phyloP scores from a whole-genome alignment of 2,113 vertebrate species.

The Pardalotus punctatus region DNA sequence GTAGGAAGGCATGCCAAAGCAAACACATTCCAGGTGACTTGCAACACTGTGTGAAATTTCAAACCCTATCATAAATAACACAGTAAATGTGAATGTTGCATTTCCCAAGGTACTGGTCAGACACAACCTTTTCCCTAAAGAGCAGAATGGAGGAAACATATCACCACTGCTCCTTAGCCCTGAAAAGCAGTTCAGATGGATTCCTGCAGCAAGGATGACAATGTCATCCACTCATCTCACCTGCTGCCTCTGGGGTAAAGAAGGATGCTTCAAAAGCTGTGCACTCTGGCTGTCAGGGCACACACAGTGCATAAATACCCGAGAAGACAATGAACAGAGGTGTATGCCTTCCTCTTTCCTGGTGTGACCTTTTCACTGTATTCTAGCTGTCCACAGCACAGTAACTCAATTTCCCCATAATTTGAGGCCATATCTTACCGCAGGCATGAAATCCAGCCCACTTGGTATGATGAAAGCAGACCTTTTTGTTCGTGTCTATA shows the following conservation, averaged over 20 bases:
- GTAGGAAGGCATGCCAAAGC: neutral
- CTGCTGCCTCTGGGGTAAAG: neutral
- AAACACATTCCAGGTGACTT: conserved; percentile 43
- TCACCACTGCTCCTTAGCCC: neutral
- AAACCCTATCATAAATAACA: conserved; percentile 1
- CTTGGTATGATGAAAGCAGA: neutral
- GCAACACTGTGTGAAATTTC: conserved; percentile 37
- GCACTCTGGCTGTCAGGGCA: neutral
- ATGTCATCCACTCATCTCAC: neutral
- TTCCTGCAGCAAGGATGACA: neutral
- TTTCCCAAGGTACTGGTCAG: neutral
- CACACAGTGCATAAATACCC: neutral
- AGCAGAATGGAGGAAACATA: neutral
- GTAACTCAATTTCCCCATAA: neutral
- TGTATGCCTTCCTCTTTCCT: neutral
- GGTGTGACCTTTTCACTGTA: neutral
- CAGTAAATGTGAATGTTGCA: neutral
- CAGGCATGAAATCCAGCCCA: rapidly evolving
- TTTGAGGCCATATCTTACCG: neutral
- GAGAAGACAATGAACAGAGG: neutral
- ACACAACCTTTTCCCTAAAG: neutral
- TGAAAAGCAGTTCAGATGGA: neutral
- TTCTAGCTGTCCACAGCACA: rapidly evolving
- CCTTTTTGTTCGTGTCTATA: neutral
- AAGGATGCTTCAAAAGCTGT: neutral